Percentiles rank a stretch among this genome's conserved stretches.
Evolutionary conservation across 2,888 invertebrate genomes (phyloP).

Genomic region (Protophormia terraenovae): DNA sequence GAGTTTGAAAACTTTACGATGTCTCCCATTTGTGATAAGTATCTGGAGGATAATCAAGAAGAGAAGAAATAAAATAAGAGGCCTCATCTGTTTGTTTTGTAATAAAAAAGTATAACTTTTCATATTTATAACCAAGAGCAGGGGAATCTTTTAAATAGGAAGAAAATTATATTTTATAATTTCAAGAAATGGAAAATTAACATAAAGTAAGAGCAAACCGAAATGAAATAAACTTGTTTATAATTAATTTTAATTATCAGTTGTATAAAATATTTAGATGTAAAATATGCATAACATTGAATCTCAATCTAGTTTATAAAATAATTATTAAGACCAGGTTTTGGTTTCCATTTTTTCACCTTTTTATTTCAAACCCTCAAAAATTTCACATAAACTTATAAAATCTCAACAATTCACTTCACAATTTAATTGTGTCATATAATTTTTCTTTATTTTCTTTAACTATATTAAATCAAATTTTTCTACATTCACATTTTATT

Average conservation of each 20-base stretch:
- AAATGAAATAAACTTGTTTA: too few species aligned
- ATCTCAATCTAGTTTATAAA: too few species aligned
- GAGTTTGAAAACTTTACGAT: slow-evolving; percentile 3
- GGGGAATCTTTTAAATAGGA: too few species aligned
- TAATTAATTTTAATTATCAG: too few species aligned
- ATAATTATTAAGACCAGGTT: too few species aligned
- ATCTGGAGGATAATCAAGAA: slow-evolving; percentile 6
- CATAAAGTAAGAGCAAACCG: too few species aligned
- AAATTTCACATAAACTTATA: not conserved
- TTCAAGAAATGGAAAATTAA: too few species aligned
- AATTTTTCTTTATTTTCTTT: slow-evolving; percentile 10
- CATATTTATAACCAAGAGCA: not conserved
- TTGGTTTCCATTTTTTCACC: too few species aligned
- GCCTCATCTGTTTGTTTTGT: not conserved
- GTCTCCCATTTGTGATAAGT: slow-evolving; percentile 12
- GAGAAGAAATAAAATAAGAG: not conserved
- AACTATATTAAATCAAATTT: slow-evolving; percentile 32
- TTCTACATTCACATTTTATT: slow-evolving; percentile 11
- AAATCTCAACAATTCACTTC: not conserved
- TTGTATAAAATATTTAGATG: too few species aligned
- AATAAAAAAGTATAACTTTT: not conserved
- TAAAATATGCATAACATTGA: too few species aligned
- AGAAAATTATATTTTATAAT: too few species aligned
- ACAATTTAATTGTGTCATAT: slow-evolving; percentile 11
- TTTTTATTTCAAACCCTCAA: too few species aligned